Percentiles rank a stretch among this genome's conserved stretches.
These are phyloP conservation scores for Dipus sagitta DNA, from an alignment of 2,797 vertebrate genomes.

Conservation along the genomic window DNA sequence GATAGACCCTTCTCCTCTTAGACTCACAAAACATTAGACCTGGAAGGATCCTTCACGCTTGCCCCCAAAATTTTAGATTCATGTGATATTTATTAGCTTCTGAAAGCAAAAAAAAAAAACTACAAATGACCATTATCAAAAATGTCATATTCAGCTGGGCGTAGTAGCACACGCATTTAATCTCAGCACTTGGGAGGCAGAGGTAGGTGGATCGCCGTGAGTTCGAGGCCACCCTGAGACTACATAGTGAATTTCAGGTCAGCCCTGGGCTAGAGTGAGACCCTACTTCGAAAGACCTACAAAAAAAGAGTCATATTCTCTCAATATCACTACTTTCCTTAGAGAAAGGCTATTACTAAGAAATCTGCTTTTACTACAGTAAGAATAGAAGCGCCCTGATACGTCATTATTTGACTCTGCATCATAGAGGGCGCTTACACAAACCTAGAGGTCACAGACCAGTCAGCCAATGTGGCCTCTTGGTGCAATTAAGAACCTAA, in stretches of 20 bases:
- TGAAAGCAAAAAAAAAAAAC: background rate
- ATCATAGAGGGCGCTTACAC: background rate
- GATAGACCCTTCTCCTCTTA: constrained; percentile 9
- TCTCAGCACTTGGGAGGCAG: too few species aligned
- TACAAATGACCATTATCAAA: background rate
- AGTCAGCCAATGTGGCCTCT: background rate
- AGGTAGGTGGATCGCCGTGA: too few species aligned
- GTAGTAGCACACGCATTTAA: too few species aligned
- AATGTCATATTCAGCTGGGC: background rate
- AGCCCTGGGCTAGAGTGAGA: too few species aligned
- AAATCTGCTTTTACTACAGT: background rate
- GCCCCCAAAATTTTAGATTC: background rate
- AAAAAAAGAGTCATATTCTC: background rate
- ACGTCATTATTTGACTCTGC: too few species aligned
- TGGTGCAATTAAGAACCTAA: too few species aligned
- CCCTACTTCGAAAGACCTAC: too few species aligned
- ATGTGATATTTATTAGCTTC: background rate
- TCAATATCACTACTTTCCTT: background rate
- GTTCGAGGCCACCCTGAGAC: too few species aligned
- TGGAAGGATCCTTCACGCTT: background rate
- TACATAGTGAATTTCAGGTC: too few species aligned
- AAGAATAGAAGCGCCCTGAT: background rate
- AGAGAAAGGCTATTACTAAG: background rate
- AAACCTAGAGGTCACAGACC: background rate
- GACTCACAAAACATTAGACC: constrained; percentile 12